phyloP scores from a whole-genome alignment of 2,113 vertebrate genomes.

The Potamarius usumacintae region DNA sequence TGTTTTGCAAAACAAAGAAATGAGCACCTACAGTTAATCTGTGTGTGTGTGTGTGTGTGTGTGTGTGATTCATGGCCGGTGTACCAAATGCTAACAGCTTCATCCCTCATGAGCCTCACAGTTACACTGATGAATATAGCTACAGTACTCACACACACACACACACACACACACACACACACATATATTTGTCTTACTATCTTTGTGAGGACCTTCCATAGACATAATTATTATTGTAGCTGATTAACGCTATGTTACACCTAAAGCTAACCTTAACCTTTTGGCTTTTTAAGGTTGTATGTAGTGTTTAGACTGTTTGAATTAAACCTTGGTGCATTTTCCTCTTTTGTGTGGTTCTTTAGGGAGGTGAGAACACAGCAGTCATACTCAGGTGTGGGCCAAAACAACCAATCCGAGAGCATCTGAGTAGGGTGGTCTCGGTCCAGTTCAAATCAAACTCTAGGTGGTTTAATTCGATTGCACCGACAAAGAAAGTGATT shows the following conservation, averaged over 20 bases:
- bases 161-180: slow-evolving; percentile 53
- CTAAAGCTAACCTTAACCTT: background rate
- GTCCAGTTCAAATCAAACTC: background rate
- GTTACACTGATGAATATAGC: slow-evolving; percentile 39
- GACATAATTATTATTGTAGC: background rate
- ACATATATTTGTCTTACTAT: background rate
- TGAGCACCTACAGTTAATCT: background rate
- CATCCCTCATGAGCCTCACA: slow-evolving; percentile 9
- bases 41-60: slow-evolving; percentile 31
- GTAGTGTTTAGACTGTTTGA: background rate
- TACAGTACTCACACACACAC: slow-evolving; percentile 25
- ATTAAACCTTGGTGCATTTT: background rate
- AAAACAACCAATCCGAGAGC: background rate
- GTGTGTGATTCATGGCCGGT: slow-evolving; percentile 64
- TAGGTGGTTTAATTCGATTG: background rate
- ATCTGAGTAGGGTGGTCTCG: background rate
- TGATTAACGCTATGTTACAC: background rate
- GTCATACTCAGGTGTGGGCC: background rate
- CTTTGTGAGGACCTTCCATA: too few relatives aligned
- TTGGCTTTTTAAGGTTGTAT: background rate
- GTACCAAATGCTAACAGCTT: slow-evolving; percentile 20
- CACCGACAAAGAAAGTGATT: background rate
- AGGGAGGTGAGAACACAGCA: background rate
- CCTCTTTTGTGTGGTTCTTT: background rate
- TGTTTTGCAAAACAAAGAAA: slow-evolving; percentile 69